Conservation (phyloP, 2,797 vertebrate species). For the Brachymystax lenok region DNA sequence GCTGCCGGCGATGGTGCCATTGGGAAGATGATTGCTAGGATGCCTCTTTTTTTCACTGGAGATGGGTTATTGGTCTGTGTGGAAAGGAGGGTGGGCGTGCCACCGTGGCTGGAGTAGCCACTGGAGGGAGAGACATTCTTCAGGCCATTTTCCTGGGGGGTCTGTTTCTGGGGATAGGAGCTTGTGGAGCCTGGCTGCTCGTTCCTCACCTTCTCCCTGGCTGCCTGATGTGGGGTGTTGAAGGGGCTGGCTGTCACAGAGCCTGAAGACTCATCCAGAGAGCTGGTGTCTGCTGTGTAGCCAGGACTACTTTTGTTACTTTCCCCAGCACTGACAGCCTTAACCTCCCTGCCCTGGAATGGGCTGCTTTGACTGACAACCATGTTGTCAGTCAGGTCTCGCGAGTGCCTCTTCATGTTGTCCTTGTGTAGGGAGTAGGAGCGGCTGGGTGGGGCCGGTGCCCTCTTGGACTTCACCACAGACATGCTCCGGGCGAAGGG, state of each 20-base stretch:
- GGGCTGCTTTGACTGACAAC: conserved; percentile 15
- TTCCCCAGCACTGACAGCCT: not conserved
- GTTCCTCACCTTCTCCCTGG: conserved; percentile 12
- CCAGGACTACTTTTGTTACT: conserved; percentile 60
- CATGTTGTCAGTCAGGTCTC: conserved; percentile 55
- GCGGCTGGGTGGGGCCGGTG: conserved; percentile 83
- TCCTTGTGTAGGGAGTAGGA: conserved; percentile 84
- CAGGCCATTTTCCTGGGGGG: conserved; percentile 54
- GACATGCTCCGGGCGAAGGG: conserved; percentile 85
- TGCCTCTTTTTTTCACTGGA: conserved; percentile 70
- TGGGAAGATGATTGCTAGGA: conserved; percentile 76
- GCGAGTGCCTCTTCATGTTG: conserved; percentile 66
- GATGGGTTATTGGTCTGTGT: conserved; percentile 68
- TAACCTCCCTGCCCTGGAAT: conserved; percentile 46
- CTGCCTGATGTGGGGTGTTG: conserved; percentile 29
- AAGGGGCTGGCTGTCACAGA: conserved; percentile 45
- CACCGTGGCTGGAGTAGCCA: conserved; percentile 88
- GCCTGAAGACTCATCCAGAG: conserved; percentile 64
- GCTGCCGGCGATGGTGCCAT: conserved; percentile 63
- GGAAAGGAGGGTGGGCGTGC: conserved; percentile 69
- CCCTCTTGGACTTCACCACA: conserved; percentile 85
- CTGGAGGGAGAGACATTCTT: conserved; percentile 86
- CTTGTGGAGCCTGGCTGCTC: conserved; percentile 13
- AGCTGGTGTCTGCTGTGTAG: conserved; percentile 69
- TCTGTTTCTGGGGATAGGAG: conserved; percentile 19